Evolutionary conservation across 2,888 invertebrate species (phyloP).

Genomic region (Rotaria sp.): DNA sequence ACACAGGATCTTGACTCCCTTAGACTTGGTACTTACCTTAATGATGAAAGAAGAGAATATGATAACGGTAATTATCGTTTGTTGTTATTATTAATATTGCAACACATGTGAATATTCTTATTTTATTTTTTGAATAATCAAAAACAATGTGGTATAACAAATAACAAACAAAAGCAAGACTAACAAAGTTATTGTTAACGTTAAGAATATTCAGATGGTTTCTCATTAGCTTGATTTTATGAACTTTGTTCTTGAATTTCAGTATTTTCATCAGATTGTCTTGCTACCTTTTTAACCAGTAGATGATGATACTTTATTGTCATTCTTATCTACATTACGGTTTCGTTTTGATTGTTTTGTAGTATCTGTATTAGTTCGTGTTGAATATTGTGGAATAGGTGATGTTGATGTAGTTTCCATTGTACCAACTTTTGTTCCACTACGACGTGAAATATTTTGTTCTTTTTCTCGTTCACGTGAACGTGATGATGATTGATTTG

Average conservation of each 20-base stretch:
- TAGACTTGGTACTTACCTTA: too few relatives aligned
- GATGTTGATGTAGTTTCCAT: background rate
- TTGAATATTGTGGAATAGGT: background rate
- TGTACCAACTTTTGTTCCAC: background rate
- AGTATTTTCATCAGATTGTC: background rate
- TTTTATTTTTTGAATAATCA: too few relatives aligned
- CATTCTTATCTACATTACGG: background rate
- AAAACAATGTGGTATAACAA: too few relatives aligned
- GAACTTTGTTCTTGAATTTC: background rate
- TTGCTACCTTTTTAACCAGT: background rate
- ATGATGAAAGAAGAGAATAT: too few relatives aligned
- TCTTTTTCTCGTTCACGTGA: too few relatives aligned
- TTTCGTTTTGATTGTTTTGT: background rate
- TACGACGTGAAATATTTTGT: background rate
- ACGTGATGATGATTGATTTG: background rate
- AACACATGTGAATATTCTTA: too few relatives aligned
- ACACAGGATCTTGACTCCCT: too few relatives aligned
- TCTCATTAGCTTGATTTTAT: background rate
- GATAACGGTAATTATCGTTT: too few relatives aligned
- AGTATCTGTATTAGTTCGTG: background rate
- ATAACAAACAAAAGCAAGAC: too few relatives aligned
- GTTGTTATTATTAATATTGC: too few relatives aligned
- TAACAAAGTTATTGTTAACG: too few relatives aligned
- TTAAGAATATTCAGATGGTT: background rate
- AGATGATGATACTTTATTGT: background rate